Evolutionary conservation across 2,888 invertebrate genomes (phyloP), one percentile per base, ranked within the genome.

Genomic region (Drosophila dives): DNA sequence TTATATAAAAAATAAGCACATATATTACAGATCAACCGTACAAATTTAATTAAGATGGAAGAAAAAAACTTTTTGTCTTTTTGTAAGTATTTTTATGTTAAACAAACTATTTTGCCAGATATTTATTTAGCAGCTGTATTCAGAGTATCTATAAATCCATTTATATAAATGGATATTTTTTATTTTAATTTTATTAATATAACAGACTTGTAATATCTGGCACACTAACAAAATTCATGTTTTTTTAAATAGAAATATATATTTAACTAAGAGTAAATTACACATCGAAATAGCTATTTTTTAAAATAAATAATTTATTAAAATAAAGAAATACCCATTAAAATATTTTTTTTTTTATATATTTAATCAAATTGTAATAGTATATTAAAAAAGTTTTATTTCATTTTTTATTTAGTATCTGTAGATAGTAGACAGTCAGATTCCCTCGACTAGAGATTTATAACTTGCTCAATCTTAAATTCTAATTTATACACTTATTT

Each of bases 281-380:
- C 6, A 29, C 6, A 29, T 29, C 0, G 6, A 29, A 29, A 29
- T 5, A 29, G 5, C 29, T 6, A 29, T 29, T 29, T 1, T 29
- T 29, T 29, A 29, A 29, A 29, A 29, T 29, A 29, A 29, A 29
- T 5, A 29, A 29, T 29, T 29, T 29, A 29, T 7, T 7, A 7
- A 3, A 12, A 20, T 20, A 6, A 6, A 0, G 6, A 20, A 20
- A 45, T 6, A 2, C 0, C 1, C 0, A 20, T 12, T 45, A 2
- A 20, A 12, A 3, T 12, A 7, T 45, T 26, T 26, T 26, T 26
- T 26, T 26, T 26, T 2, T 26, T 26, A 3, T 12, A 7, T 45
- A 7, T 2, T 3, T 20, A 12, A 6, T 2, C 2, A 3, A 20
- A 20, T 1, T 15, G 0, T 36, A 15, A 15, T 15, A 36, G 0